Percentiles rank a stretch among this genome's conserved stretches.
Evolutionary conservation across 2,797 vertebrate species (phyloP).

Genomic region (Limosa lapponica): DNA sequence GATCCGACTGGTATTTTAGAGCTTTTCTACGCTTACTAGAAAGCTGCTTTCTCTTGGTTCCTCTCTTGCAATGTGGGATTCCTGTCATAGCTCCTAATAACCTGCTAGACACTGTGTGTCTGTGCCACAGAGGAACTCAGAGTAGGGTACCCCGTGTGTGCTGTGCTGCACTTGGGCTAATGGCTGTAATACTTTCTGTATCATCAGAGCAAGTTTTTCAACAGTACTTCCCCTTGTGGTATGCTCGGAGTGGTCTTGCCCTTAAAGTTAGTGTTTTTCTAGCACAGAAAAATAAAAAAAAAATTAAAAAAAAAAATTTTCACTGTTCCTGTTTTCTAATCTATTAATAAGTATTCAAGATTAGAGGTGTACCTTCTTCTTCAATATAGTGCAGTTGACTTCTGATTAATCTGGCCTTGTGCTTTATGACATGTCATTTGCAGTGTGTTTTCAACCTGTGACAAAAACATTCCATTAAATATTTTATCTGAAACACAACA

Average conservation of each 20-base stretch:
- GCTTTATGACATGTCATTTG: neutral
- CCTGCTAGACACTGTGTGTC: accelerated
- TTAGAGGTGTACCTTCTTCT: neutral
- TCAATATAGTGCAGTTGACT: neutral
- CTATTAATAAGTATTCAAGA: neutral
- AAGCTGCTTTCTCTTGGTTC: neutral
- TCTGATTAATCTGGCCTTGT: neutral
- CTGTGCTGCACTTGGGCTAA: neutral
- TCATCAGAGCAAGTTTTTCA: neutral
- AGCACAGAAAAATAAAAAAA: neutral
- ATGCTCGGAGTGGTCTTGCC: neutral
- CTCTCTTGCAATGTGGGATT: neutral
- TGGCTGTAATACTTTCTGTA: neutral
- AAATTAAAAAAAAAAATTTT: neutral
- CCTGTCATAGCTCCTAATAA: neutral
- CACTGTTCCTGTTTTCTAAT: neutral
- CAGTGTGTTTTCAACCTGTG: neutral
- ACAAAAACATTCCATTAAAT: neutral
- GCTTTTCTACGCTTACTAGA: neutral
- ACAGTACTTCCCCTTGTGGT: accelerated
- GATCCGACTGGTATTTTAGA: neutral
- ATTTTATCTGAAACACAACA: neutral
- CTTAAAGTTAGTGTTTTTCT: neutral
- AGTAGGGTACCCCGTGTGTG: accelerated
- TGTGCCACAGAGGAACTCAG: neutral